Evolutionary conservation across 2,888 invertebrate genomes (phyloP).

Genomic region (Macroteleia sp.): DNA sequence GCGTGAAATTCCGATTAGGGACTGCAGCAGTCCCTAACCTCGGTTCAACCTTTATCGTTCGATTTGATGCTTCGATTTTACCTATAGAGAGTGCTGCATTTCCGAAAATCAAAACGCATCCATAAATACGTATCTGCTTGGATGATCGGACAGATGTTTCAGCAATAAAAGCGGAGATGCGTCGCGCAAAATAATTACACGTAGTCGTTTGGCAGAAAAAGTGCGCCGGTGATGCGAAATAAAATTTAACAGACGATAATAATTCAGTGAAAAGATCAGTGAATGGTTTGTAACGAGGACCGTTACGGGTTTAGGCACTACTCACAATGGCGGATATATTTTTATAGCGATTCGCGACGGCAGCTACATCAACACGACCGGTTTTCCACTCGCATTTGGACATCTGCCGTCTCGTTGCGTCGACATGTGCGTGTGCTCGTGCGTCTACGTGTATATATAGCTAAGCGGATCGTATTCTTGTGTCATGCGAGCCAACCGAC

Average conservation of each 20-base stretch:
- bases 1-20: too few relatives aligned
- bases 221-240: constrained; percentile 53
- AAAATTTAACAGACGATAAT: constrained; percentile 68
- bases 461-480: constrained; percentile 56
- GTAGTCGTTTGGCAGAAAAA: constrained; percentile 31
- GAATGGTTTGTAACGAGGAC: constrained; percentile 68
- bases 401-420: constrained; percentile 81
- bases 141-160: constrained; percentile 43
- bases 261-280: constrained; percentile 69
- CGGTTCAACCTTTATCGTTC: too few relatives aligned
- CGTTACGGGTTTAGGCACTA: constrained; percentile 74
- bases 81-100: too few relatives aligned
- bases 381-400: constrained; percentile 81
- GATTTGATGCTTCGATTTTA: too few relatives aligned
- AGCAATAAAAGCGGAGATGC: constrained; percentile 26
- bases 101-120: constrained; percentile 24
- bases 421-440: constrained; percentile 51
- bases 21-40: too few relatives aligned
- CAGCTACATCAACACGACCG: constrained; percentile 84
- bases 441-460: constrained; percentile 37
- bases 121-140: neutral
- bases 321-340: constrained; percentile 82
- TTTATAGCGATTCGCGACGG: constrained; percentile 84
- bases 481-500: constrained; percentile 56
- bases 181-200: constrained; percentile 38